phyloP scores from a whole-genome alignment of 2,113 vertebrate genomes.

The Phainopepla nitens region DNA sequence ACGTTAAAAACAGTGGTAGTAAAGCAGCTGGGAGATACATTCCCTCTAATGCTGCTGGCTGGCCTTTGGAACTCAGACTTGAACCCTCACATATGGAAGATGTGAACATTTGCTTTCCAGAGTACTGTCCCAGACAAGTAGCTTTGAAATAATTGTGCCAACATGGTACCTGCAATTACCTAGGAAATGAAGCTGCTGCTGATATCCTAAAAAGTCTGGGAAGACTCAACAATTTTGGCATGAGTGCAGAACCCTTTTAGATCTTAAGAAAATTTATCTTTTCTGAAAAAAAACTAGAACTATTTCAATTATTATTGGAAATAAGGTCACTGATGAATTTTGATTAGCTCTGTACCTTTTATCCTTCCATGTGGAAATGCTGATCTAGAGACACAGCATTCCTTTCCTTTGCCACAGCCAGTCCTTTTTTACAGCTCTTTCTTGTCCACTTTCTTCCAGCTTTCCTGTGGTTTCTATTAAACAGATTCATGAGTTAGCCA shows the following conservation, averaged over 20 bases:
- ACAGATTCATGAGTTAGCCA: constrained; percentile 23
- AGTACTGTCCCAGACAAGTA: not conserved
- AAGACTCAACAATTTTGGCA: not conserved
- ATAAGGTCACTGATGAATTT: not conserved
- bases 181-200: not conserved
- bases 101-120: not conserved
- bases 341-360: not conserved
- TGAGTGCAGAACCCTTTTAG: not conserved
- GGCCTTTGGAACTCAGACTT: constrained; percentile 24
- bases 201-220: not conserved
- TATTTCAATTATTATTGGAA: not conserved
- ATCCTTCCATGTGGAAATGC: not conserved
- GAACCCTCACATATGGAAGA: not conserved
- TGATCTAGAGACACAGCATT: not conserved
- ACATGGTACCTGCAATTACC: not conserved
- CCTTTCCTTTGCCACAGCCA: not conserved
- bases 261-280: not conserved
- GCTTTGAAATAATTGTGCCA: not conserved
- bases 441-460: not conserved
- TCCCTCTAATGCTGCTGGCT: not conserved
- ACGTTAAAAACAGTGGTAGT: not conserved
- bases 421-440: not conserved
- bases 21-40: constrained; percentile 11
- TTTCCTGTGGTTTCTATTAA: constrained; percentile 2
- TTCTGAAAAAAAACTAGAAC: not conserved